phyloP scores from a whole-genome alignment of 2,113 vertebrate species.

The Cyanoliseus patagonus region DNA sequence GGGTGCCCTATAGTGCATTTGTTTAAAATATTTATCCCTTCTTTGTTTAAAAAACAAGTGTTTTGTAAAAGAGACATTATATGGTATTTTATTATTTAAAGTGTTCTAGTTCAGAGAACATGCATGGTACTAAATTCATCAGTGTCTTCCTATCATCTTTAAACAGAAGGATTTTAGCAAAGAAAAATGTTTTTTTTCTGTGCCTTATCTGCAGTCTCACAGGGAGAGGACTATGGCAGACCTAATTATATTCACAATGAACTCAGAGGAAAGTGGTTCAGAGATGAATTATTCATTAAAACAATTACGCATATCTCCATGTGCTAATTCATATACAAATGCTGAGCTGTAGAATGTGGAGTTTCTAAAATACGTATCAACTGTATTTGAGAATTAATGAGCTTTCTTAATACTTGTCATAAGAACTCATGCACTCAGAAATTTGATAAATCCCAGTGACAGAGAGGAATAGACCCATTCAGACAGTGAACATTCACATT shows the following conservation, averaged over 20 bases:
- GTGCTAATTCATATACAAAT: conserved; percentile 61
- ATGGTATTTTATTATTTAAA: conserved; percentile 66
- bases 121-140: conserved; percentile 63
- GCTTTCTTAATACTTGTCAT: conserved; percentile 41
- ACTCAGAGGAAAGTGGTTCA: conserved; percentile 50
- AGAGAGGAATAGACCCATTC: conserved; percentile 1
- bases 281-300: conserved; percentile 74
- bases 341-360: conserved; percentile 14
- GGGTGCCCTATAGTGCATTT: not conserved
- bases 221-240: conserved; percentile 61
- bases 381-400: conserved; percentile 49
- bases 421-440: conserved; percentile 37
- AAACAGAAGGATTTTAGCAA: conserved; percentile 70
- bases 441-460: conserved; percentile 36
- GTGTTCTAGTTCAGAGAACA: conserved; percentile 50
- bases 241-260: conserved; percentile 72
- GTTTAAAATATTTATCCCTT: not conserved
- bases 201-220: conserved; percentile 70
- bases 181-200: conserved; percentile 60
- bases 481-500: conserved; percentile 23
- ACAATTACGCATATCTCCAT: conserved; percentile 70
- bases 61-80: conserved; percentile 61
- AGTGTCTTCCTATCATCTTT: conserved; percentile 66
- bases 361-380: conserved; percentile 57
- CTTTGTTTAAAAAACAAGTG: not conserved